Evolutionary conservation across 2,888 invertebrate genomes (phyloP), one percentile per base, ranked within the genome.

Genomic region (Carabus problematicus): DNA sequence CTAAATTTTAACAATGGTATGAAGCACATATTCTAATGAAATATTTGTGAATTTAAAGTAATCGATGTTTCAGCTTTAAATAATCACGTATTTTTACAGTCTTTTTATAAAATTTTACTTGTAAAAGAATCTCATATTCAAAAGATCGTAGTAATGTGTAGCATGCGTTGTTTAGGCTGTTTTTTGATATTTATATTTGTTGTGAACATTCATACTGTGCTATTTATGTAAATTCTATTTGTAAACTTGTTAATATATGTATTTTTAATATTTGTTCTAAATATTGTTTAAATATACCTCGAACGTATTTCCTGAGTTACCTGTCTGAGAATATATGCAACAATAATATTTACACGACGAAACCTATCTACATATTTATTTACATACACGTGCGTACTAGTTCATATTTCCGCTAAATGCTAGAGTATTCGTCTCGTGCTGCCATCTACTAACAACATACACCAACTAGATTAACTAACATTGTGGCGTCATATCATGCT

Each of bases 1-100:
- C 29, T 4, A 52, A 52, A 52, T 52, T 29, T 6, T 49, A n/a
- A 12, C 12, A 49, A 67, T 45, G 59, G 54, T 39, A 63, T 49
- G 60, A 67, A 67, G 67, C 67, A 67, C 67, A 60, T 67, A 67
- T 67, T 67, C 67, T 67, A 67, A 67, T 67, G 49, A 67, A 60
- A 67, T 67, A 40, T 59, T 59, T 60, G 49, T 64, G 43, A 64
- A 64, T 12, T 11, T 64, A 58, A 66, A 41, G 42, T 66, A 66
- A 64, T 66, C 66, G 66, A 67, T 67, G 67, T 60, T 56, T 60
- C 45, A 67, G 67, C 67, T 67, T 67, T 67, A 60, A 67, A 59
- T 49, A 67, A 52, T 59, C 67, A 67, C 67, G 52, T 67, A 67
- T 67, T 67, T 67, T 66, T 66, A 66, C 66, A 66, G 29, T 59